Conservation (phyloP, 2,797 vertebrate genomes). For the Pseudochirops corinnae region DNA sequence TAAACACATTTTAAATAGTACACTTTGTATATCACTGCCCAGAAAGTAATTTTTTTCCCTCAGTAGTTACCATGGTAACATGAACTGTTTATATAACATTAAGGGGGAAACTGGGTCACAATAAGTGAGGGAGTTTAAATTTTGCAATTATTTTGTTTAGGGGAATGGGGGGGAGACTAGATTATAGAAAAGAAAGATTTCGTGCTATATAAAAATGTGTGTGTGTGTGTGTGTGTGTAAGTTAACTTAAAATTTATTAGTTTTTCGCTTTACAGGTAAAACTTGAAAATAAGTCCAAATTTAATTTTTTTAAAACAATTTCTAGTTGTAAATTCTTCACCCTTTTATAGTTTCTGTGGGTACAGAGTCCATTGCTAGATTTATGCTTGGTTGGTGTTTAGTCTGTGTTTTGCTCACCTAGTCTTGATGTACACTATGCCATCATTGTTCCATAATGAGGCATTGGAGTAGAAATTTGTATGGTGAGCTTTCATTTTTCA, state of each 20-base stretch:
- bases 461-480: background rate
- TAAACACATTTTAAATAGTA: conserved; percentile 64
- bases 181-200: conserved; percentile 55
- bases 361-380: background rate
- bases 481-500: background rate
- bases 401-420: background rate
- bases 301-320: background rate
- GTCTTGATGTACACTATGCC: background rate
- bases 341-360: background rate
- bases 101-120: conserved; percentile 76
- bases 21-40: conserved; percentile 79
- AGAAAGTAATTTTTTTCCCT: conserved; percentile 76
- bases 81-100: conserved; percentile 74
- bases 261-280: conserved; percentile 51
- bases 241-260: background rate
- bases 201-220: conserved; percentile 17
- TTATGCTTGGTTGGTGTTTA: background rate
- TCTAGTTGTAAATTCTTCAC: conserved; percentile 37
- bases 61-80: conserved; percentile 78
- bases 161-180: conserved; percentile 60
- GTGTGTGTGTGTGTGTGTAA: background rate
- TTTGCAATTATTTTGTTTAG: conserved; percentile 74
- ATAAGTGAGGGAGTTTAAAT: conserved; percentile 75
- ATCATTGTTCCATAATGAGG: background rate
- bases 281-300: conserved; percentile 28